Conservation (phyloP, 2,113 vertebrate species). For the Marmota flaviventris region DNA sequence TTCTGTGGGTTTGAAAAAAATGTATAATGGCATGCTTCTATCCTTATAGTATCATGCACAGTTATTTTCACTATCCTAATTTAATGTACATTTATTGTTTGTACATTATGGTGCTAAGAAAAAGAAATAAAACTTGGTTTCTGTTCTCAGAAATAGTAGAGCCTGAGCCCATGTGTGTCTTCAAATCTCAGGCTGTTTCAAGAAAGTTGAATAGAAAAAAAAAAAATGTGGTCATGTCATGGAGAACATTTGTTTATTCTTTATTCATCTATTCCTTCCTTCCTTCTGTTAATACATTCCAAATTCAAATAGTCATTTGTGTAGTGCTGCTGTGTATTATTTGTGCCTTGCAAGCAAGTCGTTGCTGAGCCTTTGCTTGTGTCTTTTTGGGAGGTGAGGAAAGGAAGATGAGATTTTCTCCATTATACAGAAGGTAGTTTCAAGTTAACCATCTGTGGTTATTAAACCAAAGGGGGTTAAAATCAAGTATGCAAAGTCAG, state of each 20-base stretch:
- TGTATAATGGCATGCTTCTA: background rate
- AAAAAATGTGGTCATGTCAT: background rate
- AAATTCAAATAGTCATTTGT: background rate
- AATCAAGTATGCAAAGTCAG: background rate
- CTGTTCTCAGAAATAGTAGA: background rate
- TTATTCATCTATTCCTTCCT: slow-evolving; percentile 5
- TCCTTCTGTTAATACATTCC: background rate
- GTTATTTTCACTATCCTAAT: background rate
- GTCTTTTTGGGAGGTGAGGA: background rate
- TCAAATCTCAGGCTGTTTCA: background rate
- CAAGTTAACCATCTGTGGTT: background rate
- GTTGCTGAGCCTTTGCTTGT: background rate
- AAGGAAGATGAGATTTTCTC: background rate
- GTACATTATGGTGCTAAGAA: background rate
- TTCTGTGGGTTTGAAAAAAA: background rate
- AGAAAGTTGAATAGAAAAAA: background rate
- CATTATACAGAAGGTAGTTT: background rate
- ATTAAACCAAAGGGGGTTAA: background rate
- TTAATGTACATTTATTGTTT: background rate
- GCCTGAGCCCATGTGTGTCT: background rate
- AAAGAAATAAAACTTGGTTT: background rate
- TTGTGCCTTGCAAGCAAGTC: background rate
- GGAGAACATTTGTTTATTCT: background rate
- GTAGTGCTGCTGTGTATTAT: background rate
- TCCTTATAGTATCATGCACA: background rate